phyloP scores from a whole-genome alignment of 1,140 invertebrate species.

The Centruroides sculpturatus region DNA sequence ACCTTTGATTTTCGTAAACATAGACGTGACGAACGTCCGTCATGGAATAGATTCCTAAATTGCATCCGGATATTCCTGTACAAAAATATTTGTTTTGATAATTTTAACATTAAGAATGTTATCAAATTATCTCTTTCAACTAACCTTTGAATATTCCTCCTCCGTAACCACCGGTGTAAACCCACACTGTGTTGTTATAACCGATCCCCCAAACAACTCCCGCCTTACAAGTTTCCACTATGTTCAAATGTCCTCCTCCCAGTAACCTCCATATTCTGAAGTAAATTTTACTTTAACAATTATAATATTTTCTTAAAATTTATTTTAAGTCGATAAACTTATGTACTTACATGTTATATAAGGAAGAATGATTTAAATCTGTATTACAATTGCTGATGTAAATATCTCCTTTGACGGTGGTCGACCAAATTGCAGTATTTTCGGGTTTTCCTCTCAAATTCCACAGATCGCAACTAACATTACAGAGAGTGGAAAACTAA shows the following conservation, averaged over 20 bases:
- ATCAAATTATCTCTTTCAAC: background rate
- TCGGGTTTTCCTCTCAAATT: conserved; percentile 39
- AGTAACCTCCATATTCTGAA: conserved; percentile 16
- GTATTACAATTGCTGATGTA: conserved; percentile 49
- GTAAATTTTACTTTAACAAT: background rate
- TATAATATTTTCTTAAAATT: conserved; percentile 33
- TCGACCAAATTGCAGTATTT: conserved; percentile 60
- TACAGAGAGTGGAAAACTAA: conserved; percentile 20
- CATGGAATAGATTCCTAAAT: conserved; percentile 56
- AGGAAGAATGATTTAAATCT: too few species aligned
- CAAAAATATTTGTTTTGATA: background rate
- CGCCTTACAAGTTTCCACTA: conserved; percentile 53
- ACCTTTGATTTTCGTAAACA: conserved; percentile 85
- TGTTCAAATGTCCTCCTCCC: conserved; percentile 51
- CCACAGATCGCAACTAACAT: conserved; percentile 48
- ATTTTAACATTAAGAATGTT: too few species aligned
- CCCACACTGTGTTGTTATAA: conserved; percentile 66
- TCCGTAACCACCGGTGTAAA: conserved; percentile 73
- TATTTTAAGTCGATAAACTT: conserved; percentile 5
- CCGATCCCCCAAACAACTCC: conserved; percentile 79
- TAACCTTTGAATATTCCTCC: conserved; percentile 57
- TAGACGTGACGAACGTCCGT: conserved; percentile 66
- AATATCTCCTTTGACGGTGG: conserved; percentile 60
- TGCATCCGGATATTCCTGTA: conserved; percentile 44
- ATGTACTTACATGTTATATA: too few species aligned